phyloP scores from a whole-genome alignment of 2,888 invertebrate genomes.

The Meandrusa payeni region DNA sequence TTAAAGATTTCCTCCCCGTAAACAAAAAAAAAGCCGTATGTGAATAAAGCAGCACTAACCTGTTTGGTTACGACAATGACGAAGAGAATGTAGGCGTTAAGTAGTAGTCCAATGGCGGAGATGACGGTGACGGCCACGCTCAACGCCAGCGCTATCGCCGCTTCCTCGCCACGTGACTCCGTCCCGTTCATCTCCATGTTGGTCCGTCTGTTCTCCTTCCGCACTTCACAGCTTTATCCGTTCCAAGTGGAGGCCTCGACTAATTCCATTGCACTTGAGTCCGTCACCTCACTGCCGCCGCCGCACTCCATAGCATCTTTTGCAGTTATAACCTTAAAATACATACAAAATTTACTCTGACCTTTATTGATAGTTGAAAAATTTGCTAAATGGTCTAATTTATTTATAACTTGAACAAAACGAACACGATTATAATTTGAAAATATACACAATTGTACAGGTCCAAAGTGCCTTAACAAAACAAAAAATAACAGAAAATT shows the following conservation, averaged over 20 bases:
- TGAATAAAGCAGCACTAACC: constrained; percentile 61
- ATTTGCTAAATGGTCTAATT: neutral
- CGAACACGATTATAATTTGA: no score
- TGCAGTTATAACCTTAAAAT: constrained; percentile 43
- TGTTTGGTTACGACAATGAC: constrained; percentile 87
- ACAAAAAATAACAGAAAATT: no score
- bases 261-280: constrained; percentile 34
- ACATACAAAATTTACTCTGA: constrained; percentile 7
- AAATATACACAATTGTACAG: no score
- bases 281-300: constrained; percentile 69
- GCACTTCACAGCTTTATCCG: constrained; percentile 39
- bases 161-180: constrained; percentile 63
- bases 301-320: constrained; percentile 70
- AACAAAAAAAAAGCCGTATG: no score
- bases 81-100: constrained; percentile 88
- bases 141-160: constrained; percentile 84
- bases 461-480: no score
- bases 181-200: constrained; percentile 72
- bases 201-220: constrained; percentile 39
- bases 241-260: constrained; percentile 35
- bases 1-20: no score
- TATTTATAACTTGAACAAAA: no score
- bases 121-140: constrained; percentile 85
- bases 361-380: neutral
- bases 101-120: constrained; percentile 85